phyloP scores from a whole-genome alignment of 2,888 invertebrate species.

The Lepidonotus clava region DNA sequence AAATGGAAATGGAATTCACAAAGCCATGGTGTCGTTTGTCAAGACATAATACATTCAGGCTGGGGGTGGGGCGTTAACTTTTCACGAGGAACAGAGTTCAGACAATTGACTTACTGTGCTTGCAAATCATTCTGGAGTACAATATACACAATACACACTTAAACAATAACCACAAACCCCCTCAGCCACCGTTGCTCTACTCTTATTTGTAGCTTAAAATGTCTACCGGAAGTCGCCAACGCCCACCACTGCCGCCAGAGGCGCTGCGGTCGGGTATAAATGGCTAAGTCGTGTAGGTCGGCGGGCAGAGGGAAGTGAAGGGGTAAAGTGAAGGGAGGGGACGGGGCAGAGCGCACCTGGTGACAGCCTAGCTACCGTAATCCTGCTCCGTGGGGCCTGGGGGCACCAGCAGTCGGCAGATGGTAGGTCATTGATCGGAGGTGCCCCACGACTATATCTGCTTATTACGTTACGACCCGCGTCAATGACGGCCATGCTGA shows the following conservation, averaged over 20 bases:
- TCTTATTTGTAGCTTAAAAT: too few relatives aligned
- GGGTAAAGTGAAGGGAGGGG: background rate
- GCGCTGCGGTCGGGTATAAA: background rate
- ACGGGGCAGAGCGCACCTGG: background rate
- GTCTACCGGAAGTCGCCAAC: background rate
- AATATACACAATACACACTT: too few relatives aligned
- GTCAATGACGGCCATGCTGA: conserved; percentile 1
- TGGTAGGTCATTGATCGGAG: background rate
- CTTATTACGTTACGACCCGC: background rate
- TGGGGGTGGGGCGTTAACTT: too few relatives aligned
- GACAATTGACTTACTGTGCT: too few relatives aligned
- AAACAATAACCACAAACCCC: too few relatives aligned
- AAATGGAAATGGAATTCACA: too few relatives aligned
- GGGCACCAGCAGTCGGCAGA: background rate
- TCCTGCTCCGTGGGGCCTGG: background rate
- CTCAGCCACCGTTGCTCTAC: too few relatives aligned
- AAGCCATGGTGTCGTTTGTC: too few relatives aligned
- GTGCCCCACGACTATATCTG: background rate
- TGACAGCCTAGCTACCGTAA: background rate
- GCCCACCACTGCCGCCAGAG: background rate
- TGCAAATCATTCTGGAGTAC: too few relatives aligned
- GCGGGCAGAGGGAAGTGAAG: too few relatives aligned
- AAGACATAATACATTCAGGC: too few relatives aligned
- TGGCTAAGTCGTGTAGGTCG: conserved; percentile 1
- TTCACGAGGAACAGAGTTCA: too few relatives aligned